These are phyloP conservation scores for Pachyuromys duprasi DNA, from an alignment of 2,797 vertebrate genomes.

Conservation along the genomic window DNA sequence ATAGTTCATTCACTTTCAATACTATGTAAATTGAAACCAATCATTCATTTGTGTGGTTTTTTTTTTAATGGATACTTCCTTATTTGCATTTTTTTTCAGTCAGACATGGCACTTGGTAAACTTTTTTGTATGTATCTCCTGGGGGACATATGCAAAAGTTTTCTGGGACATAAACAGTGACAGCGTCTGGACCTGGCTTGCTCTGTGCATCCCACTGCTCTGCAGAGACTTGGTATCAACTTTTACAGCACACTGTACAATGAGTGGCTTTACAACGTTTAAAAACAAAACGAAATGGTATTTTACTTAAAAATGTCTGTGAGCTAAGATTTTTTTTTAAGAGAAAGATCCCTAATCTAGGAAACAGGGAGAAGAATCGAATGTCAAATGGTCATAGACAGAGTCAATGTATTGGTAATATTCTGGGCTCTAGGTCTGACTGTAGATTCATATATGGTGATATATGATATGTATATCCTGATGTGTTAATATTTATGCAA, in stretches of 20 bases:
- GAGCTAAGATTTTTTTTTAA: background rate
- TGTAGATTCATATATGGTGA: background rate
- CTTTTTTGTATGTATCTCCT: background rate
- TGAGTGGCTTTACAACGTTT: background rate
- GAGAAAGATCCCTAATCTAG: background rate
- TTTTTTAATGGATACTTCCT: background rate
- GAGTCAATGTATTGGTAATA: background rate
- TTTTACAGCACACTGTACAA: background rate
- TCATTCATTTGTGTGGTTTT: conserved; percentile 33
- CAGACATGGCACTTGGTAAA: background rate
- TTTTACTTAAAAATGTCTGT: background rate
- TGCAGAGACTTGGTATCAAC: background rate
- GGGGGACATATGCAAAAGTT: background rate
- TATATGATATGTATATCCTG: background rate
- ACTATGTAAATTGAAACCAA: background rate
- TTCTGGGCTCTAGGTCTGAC: background rate
- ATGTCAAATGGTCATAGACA: background rate
- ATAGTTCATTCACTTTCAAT: background rate
- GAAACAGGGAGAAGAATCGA: background rate
- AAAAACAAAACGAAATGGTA: conserved; percentile 31
- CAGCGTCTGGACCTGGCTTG: background rate
- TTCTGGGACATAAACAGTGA: background rate
- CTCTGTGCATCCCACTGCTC: background rate
- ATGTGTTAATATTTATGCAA: background rate
- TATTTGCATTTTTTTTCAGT: conserved; percentile 41